Percentiles rank a stretch among this genome's conserved stretches.
Evolutionary conservation across 2,113 vertebrate genomes (phyloP).

Genomic region (Chionodraco myersi): DNA sequence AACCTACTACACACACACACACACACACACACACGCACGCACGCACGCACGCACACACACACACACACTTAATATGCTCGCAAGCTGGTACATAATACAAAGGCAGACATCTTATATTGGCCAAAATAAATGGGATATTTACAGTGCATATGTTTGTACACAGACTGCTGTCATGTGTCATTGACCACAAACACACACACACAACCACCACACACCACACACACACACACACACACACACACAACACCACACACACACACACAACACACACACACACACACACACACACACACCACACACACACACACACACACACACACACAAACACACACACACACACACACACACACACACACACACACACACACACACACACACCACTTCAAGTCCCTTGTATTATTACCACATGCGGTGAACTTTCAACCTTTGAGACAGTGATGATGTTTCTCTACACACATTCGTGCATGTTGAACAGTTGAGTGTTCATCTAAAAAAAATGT

Average conservation of each 20-base stretch:
- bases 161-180: constrained; percentile 50
- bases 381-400: not conserved
- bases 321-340: constrained; percentile 12
- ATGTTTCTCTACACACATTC: not conserved
- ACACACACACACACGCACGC: not conserved
- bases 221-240: not conserved
- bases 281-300: not conserved
- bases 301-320: constrained; percentile 9
- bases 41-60: not conserved
- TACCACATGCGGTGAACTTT: constrained; percentile 12
- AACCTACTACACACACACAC: too few species aligned
- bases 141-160: constrained; percentile 6
- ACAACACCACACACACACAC: too few species aligned
- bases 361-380: not conserved
- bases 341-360: not conserved
- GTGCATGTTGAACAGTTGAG: not conserved
- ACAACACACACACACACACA: not conserved
- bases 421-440: not conserved
- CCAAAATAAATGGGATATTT: constrained; percentile 37
- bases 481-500: too few species aligned
- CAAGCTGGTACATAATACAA: not conserved
- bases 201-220: too few species aligned
- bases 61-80: not conserved
- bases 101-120: not conserved
- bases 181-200: constrained; percentile 31